Conservation (phyloP, 2,797 vertebrate species). For the Hozukius guyotensis region DNA sequence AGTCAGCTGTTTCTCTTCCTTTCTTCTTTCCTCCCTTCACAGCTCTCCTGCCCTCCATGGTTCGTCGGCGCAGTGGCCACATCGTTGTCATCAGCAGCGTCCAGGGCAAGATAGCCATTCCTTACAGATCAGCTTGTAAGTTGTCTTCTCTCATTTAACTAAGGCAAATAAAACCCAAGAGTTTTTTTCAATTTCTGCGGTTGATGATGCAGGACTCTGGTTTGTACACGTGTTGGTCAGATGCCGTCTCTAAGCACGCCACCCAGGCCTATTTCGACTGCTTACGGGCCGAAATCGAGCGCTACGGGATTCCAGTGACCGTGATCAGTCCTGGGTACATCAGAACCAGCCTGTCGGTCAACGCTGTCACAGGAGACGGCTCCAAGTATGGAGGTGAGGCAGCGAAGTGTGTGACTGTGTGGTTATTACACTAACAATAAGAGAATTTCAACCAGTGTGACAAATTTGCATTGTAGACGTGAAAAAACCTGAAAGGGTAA, state of each 20-base stretch:
- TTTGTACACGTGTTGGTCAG: constrained; percentile 70
- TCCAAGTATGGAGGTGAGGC: constrained; percentile 91
- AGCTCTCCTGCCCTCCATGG: constrained; percentile 95
- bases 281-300: constrained; percentile 90
- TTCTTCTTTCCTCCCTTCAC: not conserved
- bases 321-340: constrained; percentile 95
- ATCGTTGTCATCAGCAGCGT: constrained; percentile 94
- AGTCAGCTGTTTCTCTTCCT: not conserved
- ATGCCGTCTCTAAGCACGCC: constrained; percentile 95
- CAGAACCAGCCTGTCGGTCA: constrained; percentile 91
- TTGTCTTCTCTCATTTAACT: constrained; percentile 29
- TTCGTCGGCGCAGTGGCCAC: constrained; percentile 87
- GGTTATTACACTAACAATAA: not conserved
- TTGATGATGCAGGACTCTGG: not conserved
- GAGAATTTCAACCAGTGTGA: not conserved
- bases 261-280: constrained; percentile 98
- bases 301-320: constrained; percentile 85
- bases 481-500: no score
- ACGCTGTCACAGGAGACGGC: constrained; percentile 90
- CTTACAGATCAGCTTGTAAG: constrained; percentile 96
- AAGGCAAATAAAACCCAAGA: not conserved
- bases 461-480: not conserved
- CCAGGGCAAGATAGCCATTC: constrained; percentile 95
- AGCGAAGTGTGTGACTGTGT: not conserved
- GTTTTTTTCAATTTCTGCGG: fast-evolving